These are phyloP conservation scores for Myripristis jacobus DNA, from an alignment of 2,797 vertebrate genomes.

Conservation along the genomic window DNA sequence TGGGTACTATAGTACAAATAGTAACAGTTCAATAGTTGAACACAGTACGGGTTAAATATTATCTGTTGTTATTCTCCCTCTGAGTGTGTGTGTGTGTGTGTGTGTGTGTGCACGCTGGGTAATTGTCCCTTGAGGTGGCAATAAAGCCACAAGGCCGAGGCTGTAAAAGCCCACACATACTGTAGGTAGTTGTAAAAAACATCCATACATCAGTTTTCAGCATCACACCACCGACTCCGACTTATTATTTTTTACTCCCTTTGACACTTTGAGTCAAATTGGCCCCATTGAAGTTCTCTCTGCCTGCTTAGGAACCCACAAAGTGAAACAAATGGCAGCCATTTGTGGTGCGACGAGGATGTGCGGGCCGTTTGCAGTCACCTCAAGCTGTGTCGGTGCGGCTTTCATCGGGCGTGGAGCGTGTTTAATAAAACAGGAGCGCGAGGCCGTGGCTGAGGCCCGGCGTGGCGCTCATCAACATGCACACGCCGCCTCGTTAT, in stretches of 20 bases:
- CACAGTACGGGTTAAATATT: too few species aligned
- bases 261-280: constrained; percentile 37
- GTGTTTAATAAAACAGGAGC: constrained; percentile 70
- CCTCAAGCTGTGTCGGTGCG: constrained; percentile 50
- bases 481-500: constrained; percentile 47
- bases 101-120: constrained; percentile 11
- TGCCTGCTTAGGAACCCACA: constrained; percentile 55
- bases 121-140: constrained; percentile 41
- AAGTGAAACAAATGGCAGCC: constrained; percentile 64
- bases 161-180: constrained; percentile 23
- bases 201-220: constrained; percentile 53
- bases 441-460: constrained; percentile 58
- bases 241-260: constrained; percentile 53
- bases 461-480: constrained; percentile 64
- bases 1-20: too few species aligned
- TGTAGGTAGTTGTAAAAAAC: constrained; percentile 28
- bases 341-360: constrained; percentile 44
- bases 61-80: too few species aligned
- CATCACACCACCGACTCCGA: constrained; percentile 36
- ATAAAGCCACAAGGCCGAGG: constrained; percentile 39
- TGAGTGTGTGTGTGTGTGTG: too few species aligned
- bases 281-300: constrained; percentile 48
- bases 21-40: too few species aligned
- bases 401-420: constrained; percentile 68
- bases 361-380: constrained; percentile 60